Percentiles rank a stretch among this genome's conserved stretches.
Evolutionary conservation across 2,113 vertebrate species (phyloP).

Genomic region (Sisor rabdophorus): DNA sequence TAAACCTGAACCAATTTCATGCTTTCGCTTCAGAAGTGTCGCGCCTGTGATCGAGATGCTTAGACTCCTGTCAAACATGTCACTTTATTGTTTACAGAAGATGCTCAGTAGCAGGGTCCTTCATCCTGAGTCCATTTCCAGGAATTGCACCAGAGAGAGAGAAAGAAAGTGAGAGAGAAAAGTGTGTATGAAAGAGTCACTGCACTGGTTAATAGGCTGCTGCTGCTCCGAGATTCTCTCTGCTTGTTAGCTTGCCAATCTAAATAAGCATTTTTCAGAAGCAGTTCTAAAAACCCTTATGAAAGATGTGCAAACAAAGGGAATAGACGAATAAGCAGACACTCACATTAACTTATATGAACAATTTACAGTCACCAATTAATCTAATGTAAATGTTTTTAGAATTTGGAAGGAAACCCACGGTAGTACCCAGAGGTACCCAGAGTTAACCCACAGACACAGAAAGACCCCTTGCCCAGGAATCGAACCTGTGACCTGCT

Average conservation of each 20-base stretch:
- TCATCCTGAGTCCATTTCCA: slow-evolving; percentile 43
- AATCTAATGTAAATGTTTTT: too few species aligned
- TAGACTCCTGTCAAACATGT: slow-evolving; percentile 48
- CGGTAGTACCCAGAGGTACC: too few species aligned
- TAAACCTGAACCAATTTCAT: slow-evolving; percentile 44
- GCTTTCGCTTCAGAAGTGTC: slow-evolving; percentile 52
- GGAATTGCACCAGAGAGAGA: slow-evolving; percentile 55
- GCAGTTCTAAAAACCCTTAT: slow-evolving; percentile 12
- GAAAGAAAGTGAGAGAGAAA: slow-evolving; percentile 23
- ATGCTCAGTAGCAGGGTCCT: slow-evolving; percentile 42
- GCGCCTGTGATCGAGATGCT: slow-evolving; percentile 51
- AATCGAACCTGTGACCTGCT: too few species aligned
- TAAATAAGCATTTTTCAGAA: slow-evolving; percentile 1
- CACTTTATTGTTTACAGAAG: slow-evolving; percentile 50
- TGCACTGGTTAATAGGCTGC: slow-evolving; percentile 51
- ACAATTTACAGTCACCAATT: too few species aligned
- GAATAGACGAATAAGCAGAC: too few species aligned
- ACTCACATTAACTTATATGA: too few species aligned
- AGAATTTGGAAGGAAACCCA: too few species aligned
- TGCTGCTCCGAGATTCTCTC: slow-evolving; percentile 30
- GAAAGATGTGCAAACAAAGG: too few species aligned
- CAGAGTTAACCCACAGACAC: too few species aligned
- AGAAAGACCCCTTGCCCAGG: too few species aligned
- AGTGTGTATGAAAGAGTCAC: slow-evolving; percentile 44
- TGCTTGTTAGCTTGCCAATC: slow-evolving; percentile 41